Conservation (phyloP, 92 coral and sea anemone genomes). For the Phenganax subtilis region DNA sequence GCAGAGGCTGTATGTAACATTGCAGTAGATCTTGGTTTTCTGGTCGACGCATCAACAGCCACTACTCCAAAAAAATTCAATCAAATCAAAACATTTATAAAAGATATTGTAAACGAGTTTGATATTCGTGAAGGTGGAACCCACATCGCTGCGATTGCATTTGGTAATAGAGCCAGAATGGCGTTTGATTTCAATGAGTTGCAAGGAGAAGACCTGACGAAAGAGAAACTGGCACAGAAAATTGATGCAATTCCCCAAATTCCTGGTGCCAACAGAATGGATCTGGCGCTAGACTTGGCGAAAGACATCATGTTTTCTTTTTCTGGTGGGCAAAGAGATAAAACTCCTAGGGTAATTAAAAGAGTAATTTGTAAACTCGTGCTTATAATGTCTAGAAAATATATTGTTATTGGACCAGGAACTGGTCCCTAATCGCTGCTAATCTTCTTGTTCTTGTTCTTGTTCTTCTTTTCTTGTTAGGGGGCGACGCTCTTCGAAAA, state of each 20-base stretch:
- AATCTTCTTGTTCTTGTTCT: too few relatives aligned
- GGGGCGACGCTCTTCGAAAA: too few relatives aligned
- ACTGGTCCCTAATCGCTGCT: too few relatives aligned
- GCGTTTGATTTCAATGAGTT: slow-evolving; percentile 67
- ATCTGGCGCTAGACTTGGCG: slow-evolving; percentile 63
- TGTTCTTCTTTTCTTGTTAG: too few relatives aligned
- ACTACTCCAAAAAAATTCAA: slow-evolving; percentile 69
- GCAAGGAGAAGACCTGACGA: slow-evolving; percentile 57
- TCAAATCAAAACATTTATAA: slow-evolving; percentile 57
- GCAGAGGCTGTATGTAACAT: slow-evolving; percentile 51
- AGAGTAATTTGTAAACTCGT: too few relatives aligned
- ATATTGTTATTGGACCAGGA: too few relatives aligned
- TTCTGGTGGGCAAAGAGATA: slow-evolving; percentile 64
- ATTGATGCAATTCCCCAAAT: slow-evolving; percentile 60
- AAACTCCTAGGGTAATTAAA: slow-evolving; percentile 60
- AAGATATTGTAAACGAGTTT: slow-evolving; percentile 54
- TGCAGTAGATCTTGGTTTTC: slow-evolving; percentile 71
- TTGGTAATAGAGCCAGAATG: slow-evolving; percentile 60
- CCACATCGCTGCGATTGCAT: slow-evolving; percentile 70
- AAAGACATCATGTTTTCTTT: slow-evolving; percentile 55
- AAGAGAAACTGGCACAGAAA: slow-evolving; percentile 51
- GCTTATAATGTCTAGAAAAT: too few relatives aligned
- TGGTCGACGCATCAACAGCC: slow-evolving; percentile 77
- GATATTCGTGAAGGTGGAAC: slow-evolving; percentile 72
- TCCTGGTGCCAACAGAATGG: slow-evolving; percentile 65